Evolutionary conservation across 2,888 invertebrate genomes (phyloP).

Genomic region (Pandemis heparana): DNA sequence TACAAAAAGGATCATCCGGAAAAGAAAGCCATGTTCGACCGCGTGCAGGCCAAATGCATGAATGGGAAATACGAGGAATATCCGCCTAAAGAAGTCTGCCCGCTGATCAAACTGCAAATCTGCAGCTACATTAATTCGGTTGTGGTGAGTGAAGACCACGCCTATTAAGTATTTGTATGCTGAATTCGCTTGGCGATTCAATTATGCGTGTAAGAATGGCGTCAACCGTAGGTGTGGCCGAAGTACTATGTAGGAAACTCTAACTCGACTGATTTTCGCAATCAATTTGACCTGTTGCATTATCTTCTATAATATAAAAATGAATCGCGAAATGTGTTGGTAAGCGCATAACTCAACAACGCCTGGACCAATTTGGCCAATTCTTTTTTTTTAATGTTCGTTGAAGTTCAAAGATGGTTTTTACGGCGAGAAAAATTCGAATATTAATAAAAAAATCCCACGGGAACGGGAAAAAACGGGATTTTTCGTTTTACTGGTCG

Average conservation of each 20-base stretch:
- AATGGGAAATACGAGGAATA: slow-evolving; percentile 49
- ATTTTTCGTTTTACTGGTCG: no score
- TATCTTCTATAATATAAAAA: no score
- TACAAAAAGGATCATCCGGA: slow-evolving; percentile 45
- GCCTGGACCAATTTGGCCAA: no score
- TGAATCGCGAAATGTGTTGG: no score
- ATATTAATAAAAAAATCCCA: no score
- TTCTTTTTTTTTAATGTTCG: no score
- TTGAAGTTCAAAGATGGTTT: no score
- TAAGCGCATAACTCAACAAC: no score
- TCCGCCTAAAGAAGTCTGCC: slow-evolving; percentile 48
- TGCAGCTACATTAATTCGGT: slow-evolving; percentile 49
- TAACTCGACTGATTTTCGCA: background rate
- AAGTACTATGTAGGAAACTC: background rate
- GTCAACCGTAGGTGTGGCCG: background rate
- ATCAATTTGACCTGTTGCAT: no score
- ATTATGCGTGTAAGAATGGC: background rate
- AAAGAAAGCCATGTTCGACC: slow-evolving; percentile 43
- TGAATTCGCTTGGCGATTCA: background rate
- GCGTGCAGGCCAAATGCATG: slow-evolving; percentile 48
- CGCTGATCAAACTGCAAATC: slow-evolving; percentile 47
- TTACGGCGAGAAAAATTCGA: no score
- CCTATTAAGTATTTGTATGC: background rate
- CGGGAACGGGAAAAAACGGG: no score
- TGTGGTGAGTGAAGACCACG: slow-evolving; percentile 48